These are phyloP conservation scores for Probaryconus sp. DNA, from an alignment of 1,140 invertebrate genomes.

Conservation along the genomic window DNA sequence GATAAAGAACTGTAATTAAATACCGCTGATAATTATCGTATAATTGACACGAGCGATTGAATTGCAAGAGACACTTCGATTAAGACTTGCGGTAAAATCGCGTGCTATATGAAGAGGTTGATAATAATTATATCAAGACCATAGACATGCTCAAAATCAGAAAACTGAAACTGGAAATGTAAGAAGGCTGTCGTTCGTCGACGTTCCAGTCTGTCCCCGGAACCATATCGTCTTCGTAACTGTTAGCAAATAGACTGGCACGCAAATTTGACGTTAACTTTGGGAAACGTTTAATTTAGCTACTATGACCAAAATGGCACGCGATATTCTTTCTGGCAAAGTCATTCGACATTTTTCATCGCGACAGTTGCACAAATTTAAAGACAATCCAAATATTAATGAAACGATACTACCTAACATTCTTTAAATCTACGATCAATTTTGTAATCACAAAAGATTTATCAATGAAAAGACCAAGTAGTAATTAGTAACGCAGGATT, in stretches of 20 bases:
- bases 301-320: conserved; percentile 70
- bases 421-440: no score
- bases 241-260: conserved; percentile 51
- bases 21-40: no score
- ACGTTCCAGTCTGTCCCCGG: conserved; percentile 65
- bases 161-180: conserved; percentile 59
- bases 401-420: no score
- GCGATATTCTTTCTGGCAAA: conserved; percentile 64
- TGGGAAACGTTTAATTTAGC: conserved; percentile 74
- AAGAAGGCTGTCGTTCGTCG: conserved; percentile 33
- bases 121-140: conserved; percentile 62
- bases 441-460: no score
- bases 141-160: conserved; percentile 59
- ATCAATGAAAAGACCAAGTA: no score
- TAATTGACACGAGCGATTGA: no score
- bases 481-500: no score
- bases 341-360: conserved; percentile 32
- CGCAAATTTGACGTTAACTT: conserved; percentile 77
- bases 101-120: conserved; percentile 53
- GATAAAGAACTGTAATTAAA: no score
- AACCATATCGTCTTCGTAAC: conserved; percentile 52
- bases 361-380: conserved; percentile 21
- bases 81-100: conserved; percentile 53
- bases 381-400: conserved; percentile 21
- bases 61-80: conserved; percentile 49